These are phyloP conservation scores for Mactra quadrangularis DNA, from an alignment of 1,140 invertebrate species.

Conservation along the genomic window DNA sequence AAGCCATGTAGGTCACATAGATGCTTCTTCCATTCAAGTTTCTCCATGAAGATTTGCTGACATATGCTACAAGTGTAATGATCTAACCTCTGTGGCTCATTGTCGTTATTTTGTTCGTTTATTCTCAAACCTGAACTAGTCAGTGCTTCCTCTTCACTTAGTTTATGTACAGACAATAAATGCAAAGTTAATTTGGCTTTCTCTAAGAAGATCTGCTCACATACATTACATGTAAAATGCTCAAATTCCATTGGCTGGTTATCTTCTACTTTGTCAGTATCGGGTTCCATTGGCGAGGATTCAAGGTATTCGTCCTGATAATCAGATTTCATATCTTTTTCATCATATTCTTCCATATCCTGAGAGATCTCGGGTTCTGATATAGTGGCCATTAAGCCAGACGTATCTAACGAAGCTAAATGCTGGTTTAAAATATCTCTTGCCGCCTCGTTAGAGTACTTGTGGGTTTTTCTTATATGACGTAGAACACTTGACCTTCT, in stretches of 20 bases:
- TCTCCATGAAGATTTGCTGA: conserved; percentile 40
- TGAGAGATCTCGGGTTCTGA: conserved; percentile 1
- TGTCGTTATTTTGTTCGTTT: not conserved
- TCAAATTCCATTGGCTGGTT: conserved; percentile 9
- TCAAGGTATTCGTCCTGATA: not conserved
- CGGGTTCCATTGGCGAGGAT: not conserved
- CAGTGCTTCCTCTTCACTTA: conserved; percentile 29
- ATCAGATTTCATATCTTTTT: conserved; percentile 3
- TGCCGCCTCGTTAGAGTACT: conserved; percentile 29
- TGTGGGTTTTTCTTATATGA: conserved; percentile 48
- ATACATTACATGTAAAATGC: conserved; percentile 51
- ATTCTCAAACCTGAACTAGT: conserved; percentile 30
- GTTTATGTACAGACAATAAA: conserved; percentile 24
- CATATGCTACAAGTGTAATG: conserved; percentile 38
- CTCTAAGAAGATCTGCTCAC: conserved; percentile 46
- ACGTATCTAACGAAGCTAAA: conserved; percentile 18
- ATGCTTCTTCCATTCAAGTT: conserved; percentile 23
- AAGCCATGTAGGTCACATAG: conserved; percentile 31
- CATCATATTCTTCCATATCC: not conserved
- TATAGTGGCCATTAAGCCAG: not conserved
- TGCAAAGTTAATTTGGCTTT: conserved; percentile 9
- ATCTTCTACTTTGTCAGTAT: not conserved
- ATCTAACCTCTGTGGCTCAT: not conserved
- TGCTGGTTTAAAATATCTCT: conserved; percentile 46
- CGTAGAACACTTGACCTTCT: conserved; percentile 43